Base-by-base conservation (phyloP, 2,113 vertebrate genomes). In the Notarius quadriscutis region DNA sequence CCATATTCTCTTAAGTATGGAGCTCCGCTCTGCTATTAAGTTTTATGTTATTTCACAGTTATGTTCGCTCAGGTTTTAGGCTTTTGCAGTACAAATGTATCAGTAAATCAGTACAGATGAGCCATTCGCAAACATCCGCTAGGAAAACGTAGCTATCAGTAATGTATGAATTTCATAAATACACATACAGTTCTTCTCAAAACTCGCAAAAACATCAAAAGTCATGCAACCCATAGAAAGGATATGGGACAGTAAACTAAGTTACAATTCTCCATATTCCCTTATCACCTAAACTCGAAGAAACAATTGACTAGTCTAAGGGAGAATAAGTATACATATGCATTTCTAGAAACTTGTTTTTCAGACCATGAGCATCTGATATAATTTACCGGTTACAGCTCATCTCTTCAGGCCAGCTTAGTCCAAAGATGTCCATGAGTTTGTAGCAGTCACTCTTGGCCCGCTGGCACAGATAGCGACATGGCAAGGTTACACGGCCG, bases 351-450 rank as follows among this genome's bases (percentile, higher is more conserved):
- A 69, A 30, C 5, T 0, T 25, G 62, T 67, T 30, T 69, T 71
- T 34, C 41, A 50, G 71, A 8, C 20, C 20, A 25, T n/a, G 25
- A 25, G 11, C 58, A 18, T 83, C 50, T 62, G 30, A 84, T 71
- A 65, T 57, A n/a, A 18, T 78, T 53, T 86, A 99, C 98, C 97
- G 97, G 94, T 92, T 96, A 88, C 98, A 99, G 90, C 98, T 96
- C 98, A 99, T 99, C 82, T 99, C 98, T 92, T 99, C 97, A 0
- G 98, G 97, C 98, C 98, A 99, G 91, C 95, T 91, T 89, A 99
- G 96, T 0, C 97, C 98, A 55, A 99, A 99, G 96, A 99, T 97
- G 89, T 99, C 97, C 98, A 99, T 98, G 83, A 99, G 97, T 53
- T 97, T 97, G 89, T 96, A 97, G 93, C 98, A 99, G 91, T 98